A percentile compares a stretch with the other conserved stretches of the same genome.
Conservation (phyloP, 1,140 invertebrate genomes). For the Lucilia sericata region DNA sequence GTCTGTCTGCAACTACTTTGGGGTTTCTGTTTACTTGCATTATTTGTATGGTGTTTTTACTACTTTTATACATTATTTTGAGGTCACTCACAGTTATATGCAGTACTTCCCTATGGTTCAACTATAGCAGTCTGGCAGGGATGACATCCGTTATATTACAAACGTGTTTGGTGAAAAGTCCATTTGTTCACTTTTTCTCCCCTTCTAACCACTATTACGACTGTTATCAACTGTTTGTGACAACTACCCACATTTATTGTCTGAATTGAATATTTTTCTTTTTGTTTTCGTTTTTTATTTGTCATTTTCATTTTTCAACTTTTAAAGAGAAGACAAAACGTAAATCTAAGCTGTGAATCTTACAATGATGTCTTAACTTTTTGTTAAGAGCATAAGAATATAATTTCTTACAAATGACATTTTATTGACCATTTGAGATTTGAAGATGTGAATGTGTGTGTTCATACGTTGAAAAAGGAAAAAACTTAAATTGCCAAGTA, state of each 20-base stretch:
- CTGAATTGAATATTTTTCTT: conserved; percentile 2
- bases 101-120: background rate
- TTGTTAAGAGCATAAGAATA: conserved; percentile 14
- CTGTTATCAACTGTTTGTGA: conserved; percentile 41
- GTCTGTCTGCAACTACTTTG: background rate
- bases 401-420: conserved; percentile 38
- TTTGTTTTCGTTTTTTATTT: background rate
- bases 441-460: background rate
- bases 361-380: conserved; percentile 33
- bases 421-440: conserved; percentile 37
- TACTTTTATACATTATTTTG: background rate
- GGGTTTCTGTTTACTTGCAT: background rate
- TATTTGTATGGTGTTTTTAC: background rate
- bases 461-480: too few species aligned
- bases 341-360: conserved; percentile 1
- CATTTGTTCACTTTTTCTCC: background rate
- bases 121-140: background rate
- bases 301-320: background rate
- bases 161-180: conserved; percentile 31
- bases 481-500: too few species aligned
- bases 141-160: conserved; percentile 20
- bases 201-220: background rate
- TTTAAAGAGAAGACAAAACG: conserved; percentile 14
- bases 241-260: conserved; percentile 41
- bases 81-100: conserved; percentile 6